A percentile compares a stretch with the other conserved stretches of the same genome.
These are phyloP conservation scores for Meles meles DNA, from an alignment of 2,113 vertebrate genomes.

Conservation along the genomic window DNA sequence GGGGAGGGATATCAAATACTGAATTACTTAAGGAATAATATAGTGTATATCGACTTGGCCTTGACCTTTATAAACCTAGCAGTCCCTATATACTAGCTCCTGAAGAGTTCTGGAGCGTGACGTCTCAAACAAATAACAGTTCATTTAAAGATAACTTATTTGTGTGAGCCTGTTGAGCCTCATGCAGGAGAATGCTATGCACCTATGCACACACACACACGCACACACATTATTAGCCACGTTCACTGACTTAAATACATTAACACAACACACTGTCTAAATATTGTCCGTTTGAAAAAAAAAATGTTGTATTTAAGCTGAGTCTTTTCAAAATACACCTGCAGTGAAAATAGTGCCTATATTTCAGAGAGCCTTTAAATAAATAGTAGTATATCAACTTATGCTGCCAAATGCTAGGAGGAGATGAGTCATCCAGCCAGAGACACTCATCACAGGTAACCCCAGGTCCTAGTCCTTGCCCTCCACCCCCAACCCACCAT, in stretches of 20 bases:
- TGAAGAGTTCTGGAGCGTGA: neutral
- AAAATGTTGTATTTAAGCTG: neutral
- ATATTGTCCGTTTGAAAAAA: conserved; percentile 29
- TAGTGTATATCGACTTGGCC: neutral
- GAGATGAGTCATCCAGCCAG: neutral
- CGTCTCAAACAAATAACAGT: neutral
- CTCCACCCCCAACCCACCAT: too few species aligned
- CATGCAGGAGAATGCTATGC: neutral
- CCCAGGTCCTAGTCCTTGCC: neutral
- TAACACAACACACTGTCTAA: neutral
- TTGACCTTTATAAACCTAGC: neutral
- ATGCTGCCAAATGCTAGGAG: neutral
- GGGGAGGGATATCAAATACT: neutral
- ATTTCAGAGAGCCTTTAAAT: conserved; percentile 17
- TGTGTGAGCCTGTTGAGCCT: neutral
- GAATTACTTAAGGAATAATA: neutral
- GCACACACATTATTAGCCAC: neutral
- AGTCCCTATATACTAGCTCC: neutral
- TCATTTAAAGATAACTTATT: neutral
- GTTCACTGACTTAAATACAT: neutral
- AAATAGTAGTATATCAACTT: neutral
- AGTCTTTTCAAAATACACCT: conserved; percentile 11
- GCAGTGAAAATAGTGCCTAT: neutral
- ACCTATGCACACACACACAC: neutral
- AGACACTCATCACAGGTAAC: neutral